phyloP scores from a whole-genome alignment of 2,797 vertebrate species.

The Nasua narica region DNA sequence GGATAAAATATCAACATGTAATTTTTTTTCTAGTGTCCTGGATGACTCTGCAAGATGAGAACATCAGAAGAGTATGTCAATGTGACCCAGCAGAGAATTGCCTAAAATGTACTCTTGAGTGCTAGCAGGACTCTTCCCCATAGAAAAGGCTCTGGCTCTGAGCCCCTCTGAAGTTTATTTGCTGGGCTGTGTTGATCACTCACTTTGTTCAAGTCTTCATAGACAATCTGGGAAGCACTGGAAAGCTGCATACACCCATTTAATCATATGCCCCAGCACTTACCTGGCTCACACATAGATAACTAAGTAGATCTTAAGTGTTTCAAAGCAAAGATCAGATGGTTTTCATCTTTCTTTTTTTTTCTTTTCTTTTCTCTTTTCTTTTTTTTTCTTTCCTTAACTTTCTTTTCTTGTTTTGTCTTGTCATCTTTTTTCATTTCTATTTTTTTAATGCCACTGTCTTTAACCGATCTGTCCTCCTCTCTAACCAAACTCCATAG shows the following conservation, averaged over 20 bases:
- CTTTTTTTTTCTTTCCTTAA: background rate
- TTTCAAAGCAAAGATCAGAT: background rate
- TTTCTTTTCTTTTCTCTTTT: too few relatives aligned
- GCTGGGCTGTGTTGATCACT: background rate
- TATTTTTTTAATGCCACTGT: background rate
- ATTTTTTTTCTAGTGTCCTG: background rate
- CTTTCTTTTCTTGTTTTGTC: accelerated
- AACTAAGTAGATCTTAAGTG: background rate
- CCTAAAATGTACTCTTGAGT: background rate
- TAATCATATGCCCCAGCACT: background rate
- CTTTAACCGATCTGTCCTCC: background rate
- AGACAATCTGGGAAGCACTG: background rate
- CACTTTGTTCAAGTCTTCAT: background rate
- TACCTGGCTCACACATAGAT: background rate
- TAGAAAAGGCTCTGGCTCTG: background rate
- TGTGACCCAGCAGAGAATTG: background rate
- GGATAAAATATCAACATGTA: background rate
- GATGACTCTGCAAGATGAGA: background rate
- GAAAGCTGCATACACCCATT: background rate
- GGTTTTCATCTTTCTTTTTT: background rate
- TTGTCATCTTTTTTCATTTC: too few relatives aligned
- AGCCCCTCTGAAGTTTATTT: background rate
- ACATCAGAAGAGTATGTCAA: background rate
- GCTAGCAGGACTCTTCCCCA: background rate
- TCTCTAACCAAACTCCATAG: background rate